Base-by-base conservation (phyloP, 1,140 invertebrate species). In the Drosophila athabasca region DNA sequence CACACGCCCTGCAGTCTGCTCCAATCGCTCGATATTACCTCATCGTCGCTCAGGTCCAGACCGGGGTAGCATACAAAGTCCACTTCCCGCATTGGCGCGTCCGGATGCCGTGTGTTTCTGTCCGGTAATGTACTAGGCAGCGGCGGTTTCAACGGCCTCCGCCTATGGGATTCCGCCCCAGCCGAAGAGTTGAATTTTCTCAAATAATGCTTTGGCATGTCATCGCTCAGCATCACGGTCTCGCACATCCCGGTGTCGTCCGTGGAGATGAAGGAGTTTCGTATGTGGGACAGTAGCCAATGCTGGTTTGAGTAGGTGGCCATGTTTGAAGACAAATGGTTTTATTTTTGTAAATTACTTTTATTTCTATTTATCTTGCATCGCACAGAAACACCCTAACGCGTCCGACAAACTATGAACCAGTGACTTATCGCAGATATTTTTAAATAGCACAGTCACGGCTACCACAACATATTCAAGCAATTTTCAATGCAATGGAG, bases 251-350 rank as follows among this genome's bases (percentile, higher is more conserved):
- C 96, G 84, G 97, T 98, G 92, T 98, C 97, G 93, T 99, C 98
- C 29, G 97, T 97, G n/a, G 96, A 96, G 80, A 98, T 97, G 92
- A 98, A 99, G 17, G 97, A 98, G 91, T 98, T 97, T 60, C 96
- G 93, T 64, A 98, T 97, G 92, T 98, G 97, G 50, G 97, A 96
- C 54, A 98, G 93, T 29, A 99, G 93, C 96, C 98, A 99, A 68
- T 96, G 95, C 92, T 95, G 95, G 92, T 98, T 97, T 91, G 98
- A 97, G 91, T 97, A 98, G 54, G 97, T 94, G 70, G 97, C 97
- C 97, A 98, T 98, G 60, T 60, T 58, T 55, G 68, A 68, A 77
- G 72, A 67, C 65, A 55, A 72, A 62, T 59, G 11, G 55, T 35
- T 35, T 35, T 35, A 35, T 35, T 35, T 35, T 35, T 35, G 31